Evolutionary conservation across 1,140 invertebrate genomes (phyloP), one percentile per base, ranked within the genome.

Genomic region (Cydia amplana): DNA sequence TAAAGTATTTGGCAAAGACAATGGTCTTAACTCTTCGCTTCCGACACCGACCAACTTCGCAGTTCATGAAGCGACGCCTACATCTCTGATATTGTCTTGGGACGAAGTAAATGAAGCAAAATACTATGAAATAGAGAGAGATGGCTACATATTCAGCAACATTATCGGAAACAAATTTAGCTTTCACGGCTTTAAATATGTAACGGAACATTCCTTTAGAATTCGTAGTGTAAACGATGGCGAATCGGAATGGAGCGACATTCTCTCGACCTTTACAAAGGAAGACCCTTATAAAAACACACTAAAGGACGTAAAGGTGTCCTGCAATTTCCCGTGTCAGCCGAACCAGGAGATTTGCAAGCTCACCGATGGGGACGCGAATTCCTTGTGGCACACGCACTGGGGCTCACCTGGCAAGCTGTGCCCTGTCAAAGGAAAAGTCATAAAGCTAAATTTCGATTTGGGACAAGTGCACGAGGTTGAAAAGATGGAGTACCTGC

Each of bases 61-160:
- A 64, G 75, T 77, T 3, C 67, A 83, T 32, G 72, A 82, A 64
- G 79, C 76, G 46, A 79, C 78, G n/a, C 43, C 75, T 10, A 83
- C 74, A 25, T 80, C 80, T 55, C 79, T 91, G 12, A 74, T 73
- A 43, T n/a, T 91, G 7, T 25, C 77, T 20, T 92, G 91, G 91
- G 77, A 83, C 0, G 7, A 51, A 36, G 74, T 77, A 20, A 28
- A 82, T 20, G 55, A 82, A 7, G 82, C 78, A 7, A 63, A 74
- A 73, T 88, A 84, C 74, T 88, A 89, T 75, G 91, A 92, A 84
- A 86, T 92, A 51, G 87, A 90, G 80, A 88, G 81, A 86, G 84
- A 91, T 74, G 85, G 80, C 9, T 43, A 63, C 32, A 74, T 88
- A 60, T 88, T 85, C 81, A 81, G 75, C 18, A 85, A 89, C 75